Conservation (phyloP, 2,797 vertebrate species). For the Mormyrus hasselquistii region DNA sequence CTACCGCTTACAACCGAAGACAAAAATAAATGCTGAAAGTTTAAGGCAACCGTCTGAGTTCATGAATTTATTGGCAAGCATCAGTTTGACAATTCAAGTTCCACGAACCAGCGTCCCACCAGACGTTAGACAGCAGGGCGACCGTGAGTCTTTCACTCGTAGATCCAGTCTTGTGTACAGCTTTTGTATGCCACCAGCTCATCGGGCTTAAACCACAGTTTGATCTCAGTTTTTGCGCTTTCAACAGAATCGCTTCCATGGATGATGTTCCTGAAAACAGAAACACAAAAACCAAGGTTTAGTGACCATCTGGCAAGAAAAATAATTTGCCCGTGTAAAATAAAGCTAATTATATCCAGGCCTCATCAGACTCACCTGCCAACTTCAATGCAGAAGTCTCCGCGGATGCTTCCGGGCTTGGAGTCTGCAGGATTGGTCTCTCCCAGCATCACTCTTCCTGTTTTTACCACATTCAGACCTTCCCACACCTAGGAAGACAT, state of each 20-base stretch:
- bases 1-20: neutral
- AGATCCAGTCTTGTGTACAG: slow-evolving; percentile 68
- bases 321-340: neutral
- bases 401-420: slow-evolving; percentile 89
- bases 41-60: neutral
- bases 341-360: neutral
- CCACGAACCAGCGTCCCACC: neutral
- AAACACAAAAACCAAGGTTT: neutral
- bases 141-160: slow-evolving; percentile 58
- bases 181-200: slow-evolving; percentile 70
- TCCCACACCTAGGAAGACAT: slow-evolving; percentile 77
- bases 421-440: slow-evolving; percentile 92
- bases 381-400: slow-evolving; percentile 86
- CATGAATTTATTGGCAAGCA: neutral
- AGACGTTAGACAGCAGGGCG: neutral
- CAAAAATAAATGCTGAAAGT: neutral
- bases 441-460: slow-evolving; percentile 81
- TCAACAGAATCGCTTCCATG: slow-evolving; percentile 86
- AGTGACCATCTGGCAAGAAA: neutral
- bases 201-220: slow-evolving; percentile 77
- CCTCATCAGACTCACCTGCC: slow-evolving; percentile 68
- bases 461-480: slow-evolving; percentile 82
- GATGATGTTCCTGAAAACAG: slow-evolving; percentile 77
- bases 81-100: neutral
- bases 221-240: slow-evolving; percentile 78